These are phyloP conservation scores for Patella vulgata DNA, from an alignment of 1,140 invertebrate genomes.

Conservation along the genomic window DNA sequence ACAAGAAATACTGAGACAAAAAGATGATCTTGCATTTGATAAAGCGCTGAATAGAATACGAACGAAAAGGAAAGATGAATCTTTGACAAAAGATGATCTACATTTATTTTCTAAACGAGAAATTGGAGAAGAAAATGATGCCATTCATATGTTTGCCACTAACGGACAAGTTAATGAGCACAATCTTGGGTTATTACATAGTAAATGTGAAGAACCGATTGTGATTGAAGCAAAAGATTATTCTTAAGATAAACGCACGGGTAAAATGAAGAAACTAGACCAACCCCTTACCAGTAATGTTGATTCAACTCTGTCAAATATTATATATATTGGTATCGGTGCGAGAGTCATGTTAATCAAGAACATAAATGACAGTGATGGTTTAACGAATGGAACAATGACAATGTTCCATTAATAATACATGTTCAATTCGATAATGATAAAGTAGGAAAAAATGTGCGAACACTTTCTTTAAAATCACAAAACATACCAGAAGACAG, in stretches of 20 bases:
- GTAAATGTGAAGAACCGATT: neutral
- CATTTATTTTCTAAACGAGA: neutral
- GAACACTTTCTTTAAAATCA: too few relatives aligned
- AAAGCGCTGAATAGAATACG: conserved; percentile 22
- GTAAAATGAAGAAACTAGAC: neutral
- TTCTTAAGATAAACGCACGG: conserved; percentile 6
- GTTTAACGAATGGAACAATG: conserved; percentile 22
- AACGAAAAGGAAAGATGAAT: neutral
- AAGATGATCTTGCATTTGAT: conserved; percentile 25
- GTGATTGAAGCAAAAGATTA: conserved; percentile 2
- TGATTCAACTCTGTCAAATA: neutral
- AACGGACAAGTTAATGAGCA: conserved; percentile 19
- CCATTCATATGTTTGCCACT: conserved; percentile 20
- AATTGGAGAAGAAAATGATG: conserved; percentile 1
- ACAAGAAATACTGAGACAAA: conserved; percentile 24
- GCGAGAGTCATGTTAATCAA: conserved; percentile 22
- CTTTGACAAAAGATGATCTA: neutral
- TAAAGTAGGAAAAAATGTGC: conserved; percentile 6
- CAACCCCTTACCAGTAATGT: neutral
- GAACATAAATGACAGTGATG: conserved; percentile 19
- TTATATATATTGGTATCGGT: conserved; percentile 7
- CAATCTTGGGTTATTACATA: conserved; percentile 11
- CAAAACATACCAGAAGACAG: too few relatives aligned
- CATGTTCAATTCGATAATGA: conserved; percentile 21
- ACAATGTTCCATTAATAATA: neutral